phyloP scores from a whole-genome alignment of 2,888 invertebrate genomes.

The Neoaliturus tenellus region DNA sequence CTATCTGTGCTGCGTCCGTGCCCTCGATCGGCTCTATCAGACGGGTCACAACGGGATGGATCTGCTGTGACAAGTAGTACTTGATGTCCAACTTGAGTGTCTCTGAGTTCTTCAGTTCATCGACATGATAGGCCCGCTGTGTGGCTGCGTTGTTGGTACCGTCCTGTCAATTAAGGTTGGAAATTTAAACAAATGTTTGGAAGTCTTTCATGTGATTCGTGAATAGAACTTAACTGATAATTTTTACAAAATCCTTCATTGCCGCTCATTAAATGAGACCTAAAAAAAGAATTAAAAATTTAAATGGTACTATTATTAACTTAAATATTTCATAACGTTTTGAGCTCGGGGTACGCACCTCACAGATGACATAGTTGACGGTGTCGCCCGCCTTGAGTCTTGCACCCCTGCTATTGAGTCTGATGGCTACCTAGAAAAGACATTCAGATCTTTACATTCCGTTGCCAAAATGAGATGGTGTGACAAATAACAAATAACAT shows the following conservation, averaged over 20 bases:
- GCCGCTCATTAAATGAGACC: too few species aligned
- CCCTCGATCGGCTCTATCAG: slow-evolving; percentile 98
- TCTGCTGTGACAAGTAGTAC: slow-evolving; percentile 96
- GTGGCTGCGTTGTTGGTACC: slow-evolving; percentile 86
- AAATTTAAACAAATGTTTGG: too few species aligned
- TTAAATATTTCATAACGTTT: not conserved
- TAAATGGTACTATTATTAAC: too few species aligned
- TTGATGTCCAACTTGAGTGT: slow-evolving; percentile 86
- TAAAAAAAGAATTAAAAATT: too few species aligned
- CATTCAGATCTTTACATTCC: too few species aligned
- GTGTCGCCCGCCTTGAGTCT: slow-evolving; percentile 96
- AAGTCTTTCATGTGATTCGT: not conserved
- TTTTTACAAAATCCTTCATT: too few species aligned
- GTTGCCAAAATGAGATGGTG: too few species aligned
- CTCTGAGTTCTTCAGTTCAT: slow-evolving; percentile 87
- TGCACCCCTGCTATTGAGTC: slow-evolving; percentile 89
- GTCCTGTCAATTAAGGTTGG: too few species aligned
- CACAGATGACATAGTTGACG: slow-evolving; percentile 96
- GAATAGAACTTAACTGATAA: too few species aligned
- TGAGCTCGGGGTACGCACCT: too few species aligned
- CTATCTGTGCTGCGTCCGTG: slow-evolving; percentile 92
- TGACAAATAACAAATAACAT: too few species aligned
- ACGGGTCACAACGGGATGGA: slow-evolving; percentile 96
- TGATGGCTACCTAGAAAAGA: slow-evolving; percentile 82
- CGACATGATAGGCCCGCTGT: slow-evolving; percentile 96